Evolutionary conservation across 2,888 invertebrate genomes (phyloP), one percentile per base, ranked within the genome.

Genomic region (Petrophora chlorosata): DNA sequence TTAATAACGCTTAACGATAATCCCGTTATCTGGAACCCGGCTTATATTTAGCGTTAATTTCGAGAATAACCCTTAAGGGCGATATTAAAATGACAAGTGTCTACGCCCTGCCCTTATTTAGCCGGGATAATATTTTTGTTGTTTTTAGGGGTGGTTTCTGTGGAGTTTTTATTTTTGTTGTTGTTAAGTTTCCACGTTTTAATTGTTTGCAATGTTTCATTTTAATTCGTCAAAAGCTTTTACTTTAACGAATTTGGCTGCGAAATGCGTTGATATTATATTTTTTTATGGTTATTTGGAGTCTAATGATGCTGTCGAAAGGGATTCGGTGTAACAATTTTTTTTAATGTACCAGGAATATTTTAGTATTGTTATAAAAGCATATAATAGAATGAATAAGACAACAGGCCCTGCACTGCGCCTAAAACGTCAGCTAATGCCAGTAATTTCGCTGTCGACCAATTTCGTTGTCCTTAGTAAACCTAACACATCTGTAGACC

Each of bases 41-140:
- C 43, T 54, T 50, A 54, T 43, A 47, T 49, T 43, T 54, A 47
- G 48, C 48, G 48, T 45, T 53, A 44, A 53, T 45, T 51, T 45
- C 39, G 41, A 29, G 53, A 51, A 43, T 53, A 47, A 47, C 56
- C 54, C 50, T 48, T 52, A 34, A 49, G 53, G 56, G 45, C 22
- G 48, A 48, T 53, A 56, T 56, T 56, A 48, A 53, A 51, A 59
- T 47, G 54, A 54, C 59, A 54, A 57, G 50, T 54, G 53, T 56
- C 39, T 22, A 38, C 26, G 53, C 42, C 35, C 45, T 25, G 35
- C 38, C 46, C 52, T 51, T 50, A 43, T 32, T 39, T 33, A 34
- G 42, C 35, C 34, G 9, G 16, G 44, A 48, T 45, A 30, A 51
- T 40, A 48, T 38, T 44, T 36, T 51, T 55, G 34, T 47, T 38